Evolutionary conservation across 2,113 vertebrate species (phyloP).

Genomic region (Chloropsis hardwickii): DNA sequence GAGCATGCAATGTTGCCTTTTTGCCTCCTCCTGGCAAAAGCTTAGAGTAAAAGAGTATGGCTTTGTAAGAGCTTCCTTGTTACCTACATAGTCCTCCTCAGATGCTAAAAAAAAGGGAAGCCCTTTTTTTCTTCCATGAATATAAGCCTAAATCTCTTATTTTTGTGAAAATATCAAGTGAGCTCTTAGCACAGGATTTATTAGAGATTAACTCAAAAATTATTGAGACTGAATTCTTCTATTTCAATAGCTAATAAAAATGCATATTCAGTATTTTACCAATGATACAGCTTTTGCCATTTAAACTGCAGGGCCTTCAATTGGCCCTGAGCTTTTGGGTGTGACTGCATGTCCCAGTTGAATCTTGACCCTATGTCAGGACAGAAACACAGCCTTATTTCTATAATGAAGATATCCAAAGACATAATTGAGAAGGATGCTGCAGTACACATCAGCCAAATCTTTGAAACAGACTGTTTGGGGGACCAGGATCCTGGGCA

Average conservation of each 20-base stretch:
- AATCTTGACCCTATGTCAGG: background rate
- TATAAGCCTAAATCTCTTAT: background rate
- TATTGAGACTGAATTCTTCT: background rate
- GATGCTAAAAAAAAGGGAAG: background rate
- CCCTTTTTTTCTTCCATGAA: background rate
- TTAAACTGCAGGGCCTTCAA: background rate
- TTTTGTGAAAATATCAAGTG: background rate
- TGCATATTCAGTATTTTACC: background rate
- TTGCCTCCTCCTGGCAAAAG: background rate
- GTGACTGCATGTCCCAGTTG: background rate
- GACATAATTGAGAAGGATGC: background rate
- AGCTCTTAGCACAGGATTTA: background rate
- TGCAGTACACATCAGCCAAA: background rate
- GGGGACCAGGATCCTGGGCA: background rate
- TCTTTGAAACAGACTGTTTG: background rate
- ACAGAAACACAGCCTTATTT: background rate
- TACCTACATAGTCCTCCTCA: background rate
- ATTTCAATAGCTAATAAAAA: background rate
- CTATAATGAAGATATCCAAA: background rate
- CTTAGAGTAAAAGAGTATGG: background rate
- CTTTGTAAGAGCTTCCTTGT: background rate
- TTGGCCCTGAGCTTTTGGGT: background rate
- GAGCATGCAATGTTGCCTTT: background rate
- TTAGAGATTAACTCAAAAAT: background rate
- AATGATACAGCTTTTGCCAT: background rate